phyloP scores from a whole-genome alignment of 1,140 invertebrate species.

The Philotrypesis tridentata region DNA sequence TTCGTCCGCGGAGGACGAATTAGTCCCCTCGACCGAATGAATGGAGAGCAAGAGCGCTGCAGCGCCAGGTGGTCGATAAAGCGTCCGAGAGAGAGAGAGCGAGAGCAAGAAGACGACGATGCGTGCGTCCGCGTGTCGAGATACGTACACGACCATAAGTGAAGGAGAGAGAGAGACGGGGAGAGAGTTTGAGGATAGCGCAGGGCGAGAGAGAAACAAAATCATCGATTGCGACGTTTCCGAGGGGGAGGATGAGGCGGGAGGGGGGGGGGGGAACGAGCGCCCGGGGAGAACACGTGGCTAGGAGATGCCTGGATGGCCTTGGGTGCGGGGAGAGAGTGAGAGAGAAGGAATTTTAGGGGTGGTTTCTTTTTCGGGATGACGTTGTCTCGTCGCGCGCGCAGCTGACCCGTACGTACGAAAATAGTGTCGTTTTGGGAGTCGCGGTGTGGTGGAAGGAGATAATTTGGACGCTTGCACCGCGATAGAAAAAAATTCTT shows the following conservation, averaged over 20 bases:
- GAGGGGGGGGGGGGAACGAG: neutral
- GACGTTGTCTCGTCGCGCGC: too few species aligned
- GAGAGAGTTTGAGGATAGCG: neutral
- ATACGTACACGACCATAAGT: too few species aligned
- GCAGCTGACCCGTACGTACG: too few species aligned
- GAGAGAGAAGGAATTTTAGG: neutral
- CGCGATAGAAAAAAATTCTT: too few species aligned
- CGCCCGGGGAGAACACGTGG: slow-evolving; percentile 22
- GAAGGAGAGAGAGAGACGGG: neutral
- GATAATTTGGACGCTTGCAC: too few species aligned
- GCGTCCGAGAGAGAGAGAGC: too few species aligned
- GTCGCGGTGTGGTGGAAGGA: too few species aligned
- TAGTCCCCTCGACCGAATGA: slow-evolving; percentile 33
- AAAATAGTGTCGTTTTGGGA: too few species aligned
- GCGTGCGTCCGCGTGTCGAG: neutral
- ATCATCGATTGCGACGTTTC: slow-evolving; percentile 44
- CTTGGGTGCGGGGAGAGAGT: neutral
- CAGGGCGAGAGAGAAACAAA: slow-evolving; percentile 1
- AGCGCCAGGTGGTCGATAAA: slow-evolving; percentile 47
- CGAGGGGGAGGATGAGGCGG: too few species aligned
- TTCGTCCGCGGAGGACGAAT: slow-evolving; percentile 27
- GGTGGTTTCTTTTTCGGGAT: neutral
- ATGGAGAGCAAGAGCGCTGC: slow-evolving; percentile 11
- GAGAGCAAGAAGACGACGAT: neutral
- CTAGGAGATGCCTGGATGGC: neutral